These are phyloP conservation scores for Leiothrix lutea DNA, from an alignment of 2,113 vertebrate species.

Conservation along the genomic window DNA sequence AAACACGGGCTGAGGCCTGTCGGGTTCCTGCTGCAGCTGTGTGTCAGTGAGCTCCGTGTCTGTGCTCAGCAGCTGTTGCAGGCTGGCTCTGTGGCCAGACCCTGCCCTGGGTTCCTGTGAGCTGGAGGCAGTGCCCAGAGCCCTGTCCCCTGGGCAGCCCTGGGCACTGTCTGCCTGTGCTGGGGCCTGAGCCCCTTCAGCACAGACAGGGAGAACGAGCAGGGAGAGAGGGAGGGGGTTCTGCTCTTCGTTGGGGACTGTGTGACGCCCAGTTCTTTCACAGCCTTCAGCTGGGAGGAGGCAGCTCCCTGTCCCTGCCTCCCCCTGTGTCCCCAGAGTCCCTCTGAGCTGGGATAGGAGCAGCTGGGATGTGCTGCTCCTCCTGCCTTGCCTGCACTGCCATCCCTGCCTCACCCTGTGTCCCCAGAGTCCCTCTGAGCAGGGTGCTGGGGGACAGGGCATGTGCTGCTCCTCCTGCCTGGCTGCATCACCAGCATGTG, in stretches of 20 bases:
- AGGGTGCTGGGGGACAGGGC: accelerated
- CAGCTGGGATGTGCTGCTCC: background rate
- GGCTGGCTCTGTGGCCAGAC: background rate
- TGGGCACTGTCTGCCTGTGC: background rate
- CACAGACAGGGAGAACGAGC: accelerated
- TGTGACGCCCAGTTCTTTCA: background rate
- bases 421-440: background rate
- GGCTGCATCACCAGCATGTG: accelerated
- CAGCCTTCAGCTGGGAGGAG: background rate
- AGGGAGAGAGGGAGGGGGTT: background rate
- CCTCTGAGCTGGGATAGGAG: accelerated
- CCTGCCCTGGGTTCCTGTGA: background rate
- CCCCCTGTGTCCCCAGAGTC: background rate
- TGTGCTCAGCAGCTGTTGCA: accelerated
- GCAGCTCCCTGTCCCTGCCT: accelerated
- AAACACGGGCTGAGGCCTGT: accelerated
- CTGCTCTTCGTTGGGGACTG: background rate
- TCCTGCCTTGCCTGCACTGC: too few species aligned
- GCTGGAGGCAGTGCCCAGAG: background rate
- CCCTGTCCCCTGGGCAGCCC: background rate
- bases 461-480: background rate
- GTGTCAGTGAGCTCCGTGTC: background rate
- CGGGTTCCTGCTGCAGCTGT: accelerated
- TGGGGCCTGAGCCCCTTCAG: background rate
- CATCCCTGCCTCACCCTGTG: too few species aligned